A percentile compares a stretch with the other conserved stretches of the same genome.
phyloP scores from a whole-genome alignment of 2,797 vertebrate species.

The Gobionotothen gibberifrons region DNA sequence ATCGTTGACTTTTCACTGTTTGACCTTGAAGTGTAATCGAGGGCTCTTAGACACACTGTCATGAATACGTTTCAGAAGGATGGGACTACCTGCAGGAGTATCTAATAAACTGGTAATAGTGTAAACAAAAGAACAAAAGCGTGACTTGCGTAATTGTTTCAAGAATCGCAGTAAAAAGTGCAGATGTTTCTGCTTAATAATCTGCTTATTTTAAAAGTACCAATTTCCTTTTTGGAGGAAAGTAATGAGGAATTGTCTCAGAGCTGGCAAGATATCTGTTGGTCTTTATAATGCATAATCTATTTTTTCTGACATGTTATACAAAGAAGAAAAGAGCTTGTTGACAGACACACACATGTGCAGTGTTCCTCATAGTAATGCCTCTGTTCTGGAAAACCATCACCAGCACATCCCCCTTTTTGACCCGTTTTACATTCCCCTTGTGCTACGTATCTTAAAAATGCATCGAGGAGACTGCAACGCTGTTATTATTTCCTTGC shows the following conservation, averaged over 20 bases:
- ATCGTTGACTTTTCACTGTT: neutral
- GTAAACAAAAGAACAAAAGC: slow-evolving; percentile 20
- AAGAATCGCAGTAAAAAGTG: slow-evolving; percentile 26
- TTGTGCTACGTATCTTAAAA: slow-evolving; percentile 62
- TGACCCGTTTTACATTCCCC: slow-evolving; percentile 57
- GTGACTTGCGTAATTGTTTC: slow-evolving; percentile 27
- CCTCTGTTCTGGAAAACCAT: slow-evolving; percentile 43
- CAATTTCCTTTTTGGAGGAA: slow-evolving; percentile 53
- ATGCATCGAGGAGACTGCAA: slow-evolving; percentile 60
- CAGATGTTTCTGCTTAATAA: slow-evolving; percentile 27
- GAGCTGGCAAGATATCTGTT: slow-evolving; percentile 49
- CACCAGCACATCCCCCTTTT: slow-evolving; percentile 30
- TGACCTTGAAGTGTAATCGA: neutral
- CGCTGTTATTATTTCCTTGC: slow-evolving; percentile 67
- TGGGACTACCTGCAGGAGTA: neutral
- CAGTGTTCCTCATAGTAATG: slow-evolving; percentile 10
- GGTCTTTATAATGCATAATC: slow-evolving; percentile 33
- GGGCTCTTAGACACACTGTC: neutral
- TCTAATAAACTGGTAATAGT: neutral
- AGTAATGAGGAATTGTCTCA: slow-evolving; percentile 34
- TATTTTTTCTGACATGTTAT: slow-evolving; percentile 51
- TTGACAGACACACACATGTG: slow-evolving; percentile 21
- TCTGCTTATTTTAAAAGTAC: slow-evolving; percentile 38
- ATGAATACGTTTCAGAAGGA: neutral
- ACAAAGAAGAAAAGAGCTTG: slow-evolving; percentile 38